phyloP scores from a whole-genome alignment of 2,888 invertebrate genomes.

The Hemistola chrysoprasaria region DNA sequence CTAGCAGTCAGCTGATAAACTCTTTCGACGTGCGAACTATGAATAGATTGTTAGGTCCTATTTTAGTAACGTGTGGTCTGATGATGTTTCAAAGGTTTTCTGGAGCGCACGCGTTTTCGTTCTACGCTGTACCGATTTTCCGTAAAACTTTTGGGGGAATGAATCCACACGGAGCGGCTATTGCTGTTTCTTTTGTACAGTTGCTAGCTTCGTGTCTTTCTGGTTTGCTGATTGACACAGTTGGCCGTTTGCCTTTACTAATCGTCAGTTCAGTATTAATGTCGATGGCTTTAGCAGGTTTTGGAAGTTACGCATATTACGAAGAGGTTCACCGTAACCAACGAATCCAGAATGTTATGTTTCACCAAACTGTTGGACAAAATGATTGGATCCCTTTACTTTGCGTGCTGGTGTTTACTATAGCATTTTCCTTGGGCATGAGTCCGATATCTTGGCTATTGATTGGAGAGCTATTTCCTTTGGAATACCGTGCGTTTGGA shows the following conservation, averaged over 20 bases:
- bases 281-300: slow-evolving; percentile 92
- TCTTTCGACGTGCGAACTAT: slow-evolving; percentile 71
- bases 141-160: slow-evolving; percentile 91
- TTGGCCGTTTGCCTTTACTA: slow-evolving; percentile 91
- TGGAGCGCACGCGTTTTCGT: slow-evolving; percentile 92
- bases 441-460: slow-evolving; percentile 94
- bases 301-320: slow-evolving; percentile 92
- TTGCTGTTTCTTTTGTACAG: slow-evolving; percentile 92
- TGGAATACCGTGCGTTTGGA: slow-evolving; percentile 92
- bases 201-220: slow-evolving; percentile 92
- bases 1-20: slow-evolving; percentile 59
- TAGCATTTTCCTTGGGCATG: slow-evolving; percentile 93
- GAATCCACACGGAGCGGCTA: slow-evolving; percentile 92
- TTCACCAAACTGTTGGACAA: slow-evolving; percentile 80
- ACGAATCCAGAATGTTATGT: slow-evolving; percentile 74
- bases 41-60: slow-evolving; percentile 84
- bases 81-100: slow-evolving; percentile 95
- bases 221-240: slow-evolving; percentile 91
- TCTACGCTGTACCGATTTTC: slow-evolving; percentile 94
- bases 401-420: slow-evolving; percentile 91
- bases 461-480: slow-evolving; percentile 91
- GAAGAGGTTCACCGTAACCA: slow-evolving; percentile 85
- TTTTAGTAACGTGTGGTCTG: slow-evolving; percentile 90
- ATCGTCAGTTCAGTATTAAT: slow-evolving; percentile 92
- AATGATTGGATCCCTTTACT: slow-evolving; percentile 92